These are phyloP conservation scores for Romanomermis culicivorax DNA, from an alignment of 2,888 invertebrate genomes.

Conservation along the genomic window DNA sequence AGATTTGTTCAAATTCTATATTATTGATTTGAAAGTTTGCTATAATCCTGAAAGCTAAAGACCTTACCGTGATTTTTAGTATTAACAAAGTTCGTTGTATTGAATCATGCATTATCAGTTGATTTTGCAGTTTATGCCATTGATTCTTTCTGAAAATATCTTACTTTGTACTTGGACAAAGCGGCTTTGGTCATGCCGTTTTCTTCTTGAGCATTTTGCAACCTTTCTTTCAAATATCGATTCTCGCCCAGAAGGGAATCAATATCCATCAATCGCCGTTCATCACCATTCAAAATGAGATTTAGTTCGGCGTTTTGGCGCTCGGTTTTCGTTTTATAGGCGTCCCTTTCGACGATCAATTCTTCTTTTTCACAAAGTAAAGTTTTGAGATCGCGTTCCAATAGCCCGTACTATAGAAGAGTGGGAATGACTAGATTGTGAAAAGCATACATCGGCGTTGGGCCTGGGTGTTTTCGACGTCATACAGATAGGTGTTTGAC, in stretches of 20 bases:
- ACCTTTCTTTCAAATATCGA: constrained; percentile 52
- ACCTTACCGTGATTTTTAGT: too few species aligned
- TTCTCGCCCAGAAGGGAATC: constrained; percentile 60
- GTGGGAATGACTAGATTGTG: background rate
- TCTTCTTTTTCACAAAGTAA: constrained; percentile 67
- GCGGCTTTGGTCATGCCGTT: constrained; percentile 51
- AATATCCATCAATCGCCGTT: constrained; percentile 45
- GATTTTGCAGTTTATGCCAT: too few species aligned
- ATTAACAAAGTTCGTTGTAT: too few species aligned
- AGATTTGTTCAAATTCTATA: too few species aligned
- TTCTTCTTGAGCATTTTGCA: constrained; percentile 55
- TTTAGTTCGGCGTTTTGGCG: constrained; percentile 56
- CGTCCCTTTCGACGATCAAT: constrained; percentile 52
- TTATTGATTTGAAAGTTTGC: too few species aligned
- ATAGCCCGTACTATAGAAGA: constrained; percentile 42
- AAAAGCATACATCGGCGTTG: too few species aligned
- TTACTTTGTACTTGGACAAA: constrained; percentile 48
- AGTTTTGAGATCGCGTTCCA: constrained; percentile 52
- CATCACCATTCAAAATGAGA: constrained; percentile 41
- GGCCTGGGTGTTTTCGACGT: too few species aligned
- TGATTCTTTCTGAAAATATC: too few species aligned
- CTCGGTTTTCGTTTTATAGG: constrained; percentile 59
- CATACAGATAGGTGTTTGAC: too few species aligned
- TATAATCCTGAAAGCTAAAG: too few species aligned
- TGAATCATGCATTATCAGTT: too few species aligned